A percentile compares a stretch with the other conserved stretches of the same genome.
Conservation (phyloP, 2,797 vertebrate genomes). For the Florisuga fusca region DNA sequence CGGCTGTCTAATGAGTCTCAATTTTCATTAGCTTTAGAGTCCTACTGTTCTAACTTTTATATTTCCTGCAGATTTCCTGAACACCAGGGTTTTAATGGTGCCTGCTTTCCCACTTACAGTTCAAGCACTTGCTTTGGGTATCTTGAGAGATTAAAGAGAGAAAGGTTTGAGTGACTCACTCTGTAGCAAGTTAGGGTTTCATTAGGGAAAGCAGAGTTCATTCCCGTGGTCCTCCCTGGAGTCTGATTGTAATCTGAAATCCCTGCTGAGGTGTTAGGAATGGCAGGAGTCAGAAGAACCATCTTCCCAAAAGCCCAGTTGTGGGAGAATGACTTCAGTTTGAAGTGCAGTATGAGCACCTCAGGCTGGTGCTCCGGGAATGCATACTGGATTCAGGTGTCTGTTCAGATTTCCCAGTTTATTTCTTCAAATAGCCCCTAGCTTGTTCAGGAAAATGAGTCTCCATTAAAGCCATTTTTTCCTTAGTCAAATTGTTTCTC, state of each 20-base stretch:
- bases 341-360: neutral
- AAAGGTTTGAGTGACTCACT: slow-evolving; percentile 10
- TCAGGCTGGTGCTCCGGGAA: neutral
- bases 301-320: slow-evolving; percentile 20
- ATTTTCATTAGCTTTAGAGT: neutral
- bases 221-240: neutral
- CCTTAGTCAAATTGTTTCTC: neutral
- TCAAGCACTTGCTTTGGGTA: neutral
- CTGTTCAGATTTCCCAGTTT: slow-evolving; percentile 35
- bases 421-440: neutral
- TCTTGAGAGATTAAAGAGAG: slow-evolving; percentile 11
- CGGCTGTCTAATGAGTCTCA: neutral
- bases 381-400: neutral
- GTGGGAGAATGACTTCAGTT: slow-evolving; percentile 15
- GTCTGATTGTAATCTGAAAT: slow-evolving; percentile 63
- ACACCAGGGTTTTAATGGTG: neutral
- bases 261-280: slow-evolving; percentile 48
- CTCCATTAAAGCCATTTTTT: neutral
- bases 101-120: slow-evolving; percentile 26
- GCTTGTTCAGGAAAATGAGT: neutral
- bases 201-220: slow-evolving; percentile 26
- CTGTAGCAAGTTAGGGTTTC: slow-evolving; percentile 15
- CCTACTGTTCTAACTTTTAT: slow-evolving; percentile 6
- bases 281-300: slow-evolving; percentile 32
- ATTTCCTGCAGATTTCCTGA: slow-evolving; percentile 47